Conservation (phyloP, 35 echinoderm and acorn worm species). For the Apostichopus californicus region DNA sequence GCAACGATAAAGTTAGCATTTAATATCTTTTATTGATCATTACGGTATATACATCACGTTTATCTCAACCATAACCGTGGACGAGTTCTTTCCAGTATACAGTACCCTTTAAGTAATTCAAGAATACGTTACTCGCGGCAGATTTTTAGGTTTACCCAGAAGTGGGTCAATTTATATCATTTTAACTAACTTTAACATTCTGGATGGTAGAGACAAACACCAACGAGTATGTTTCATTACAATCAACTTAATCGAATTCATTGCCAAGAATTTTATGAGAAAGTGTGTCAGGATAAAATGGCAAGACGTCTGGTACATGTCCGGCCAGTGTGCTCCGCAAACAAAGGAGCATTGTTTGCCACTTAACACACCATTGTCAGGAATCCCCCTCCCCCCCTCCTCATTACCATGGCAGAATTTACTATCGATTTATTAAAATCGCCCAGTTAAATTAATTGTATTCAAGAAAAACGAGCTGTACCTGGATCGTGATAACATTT, state of each 20-base stretch:
- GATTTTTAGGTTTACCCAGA: background rate
- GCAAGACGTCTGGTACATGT: background rate
- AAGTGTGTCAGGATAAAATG: background rate
- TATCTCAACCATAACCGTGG: too few relatives aligned
- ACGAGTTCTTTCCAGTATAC: too few relatives aligned
- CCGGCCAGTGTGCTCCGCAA: background rate
- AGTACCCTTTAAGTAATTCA: too few relatives aligned
- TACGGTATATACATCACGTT: too few relatives aligned
- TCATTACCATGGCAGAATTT: background rate
- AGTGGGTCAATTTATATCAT: background rate
- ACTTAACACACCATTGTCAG: background rate
- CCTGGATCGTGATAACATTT: background rate
- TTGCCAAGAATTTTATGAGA: background rate
- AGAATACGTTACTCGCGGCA: too few relatives aligned
- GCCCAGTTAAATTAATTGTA: background rate
- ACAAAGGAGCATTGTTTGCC: background rate
- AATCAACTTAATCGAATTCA: background rate
- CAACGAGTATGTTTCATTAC: too few relatives aligned
- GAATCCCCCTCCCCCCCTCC: background rate
- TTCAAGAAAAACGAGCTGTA: background rate
- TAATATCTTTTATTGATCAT: too few relatives aligned
- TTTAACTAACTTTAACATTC: background rate
- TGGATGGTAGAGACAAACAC: too few relatives aligned
- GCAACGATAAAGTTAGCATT: too few relatives aligned
- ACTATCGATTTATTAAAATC: background rate